These are phyloP conservation scores for Indicator maculatus DNA, from an alignment of 2,113 vertebrate species.

Conservation along the genomic window DNA sequence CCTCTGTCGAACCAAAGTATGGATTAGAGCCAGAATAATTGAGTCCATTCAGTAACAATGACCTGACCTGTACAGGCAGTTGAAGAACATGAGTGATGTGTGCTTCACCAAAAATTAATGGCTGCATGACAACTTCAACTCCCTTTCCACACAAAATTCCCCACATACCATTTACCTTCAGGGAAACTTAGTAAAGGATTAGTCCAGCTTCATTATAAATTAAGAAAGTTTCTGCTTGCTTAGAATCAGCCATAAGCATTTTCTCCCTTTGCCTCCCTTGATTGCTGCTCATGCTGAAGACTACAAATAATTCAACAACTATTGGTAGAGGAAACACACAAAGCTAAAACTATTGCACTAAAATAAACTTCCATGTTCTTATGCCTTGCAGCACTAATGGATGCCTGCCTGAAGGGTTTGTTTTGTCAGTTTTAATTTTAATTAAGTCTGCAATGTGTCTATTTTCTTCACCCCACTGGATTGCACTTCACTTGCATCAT, in stretches of 20 bases:
- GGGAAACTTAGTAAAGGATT: not conserved
- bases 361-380: constrained; percentile 46
- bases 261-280: not conserved
- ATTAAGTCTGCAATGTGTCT: constrained; percentile 9
- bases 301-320: constrained; percentile 44
- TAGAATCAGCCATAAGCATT: not conserved
- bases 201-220: not conserved
- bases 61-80: not conserved
- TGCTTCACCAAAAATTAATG: not conserved
- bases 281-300: constrained; percentile 2
- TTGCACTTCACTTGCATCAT: not conserved
- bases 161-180: not conserved
- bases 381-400: constrained; percentile 45
- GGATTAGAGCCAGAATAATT: not conserved
- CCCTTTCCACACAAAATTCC: not conserved
- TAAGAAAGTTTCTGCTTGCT: constrained; percentile 4
- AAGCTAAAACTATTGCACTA: constrained; percentile 20
- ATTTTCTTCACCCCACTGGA: not conserved
- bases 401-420: constrained; percentile 46
- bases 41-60: not conserved
- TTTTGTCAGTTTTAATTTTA: constrained; percentile 57
- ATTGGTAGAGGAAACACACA: constrained; percentile 20
- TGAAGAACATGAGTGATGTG: not conserved
- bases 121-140: not conserved
- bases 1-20: not conserved